These are phyloP conservation scores for Pterobdella sp. DNA, from an alignment of 2,888 invertebrate genomes.

Conservation along the genomic window DNA sequence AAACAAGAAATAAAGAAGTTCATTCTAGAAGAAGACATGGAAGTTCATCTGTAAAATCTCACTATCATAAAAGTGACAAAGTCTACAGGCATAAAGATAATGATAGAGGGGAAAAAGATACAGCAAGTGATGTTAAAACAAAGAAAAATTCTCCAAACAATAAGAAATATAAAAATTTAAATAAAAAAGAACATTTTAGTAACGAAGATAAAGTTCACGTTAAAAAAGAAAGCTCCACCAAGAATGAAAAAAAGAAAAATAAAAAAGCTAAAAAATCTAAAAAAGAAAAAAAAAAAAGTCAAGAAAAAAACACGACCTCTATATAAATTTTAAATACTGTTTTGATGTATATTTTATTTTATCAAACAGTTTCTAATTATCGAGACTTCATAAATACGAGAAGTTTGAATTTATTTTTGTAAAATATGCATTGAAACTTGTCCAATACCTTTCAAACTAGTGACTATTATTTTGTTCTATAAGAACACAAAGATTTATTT, in stretches of 20 bases:
- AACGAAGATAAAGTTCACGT: not conserved
- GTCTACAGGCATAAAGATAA: constrained; percentile 7
- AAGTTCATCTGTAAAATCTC: not conserved
- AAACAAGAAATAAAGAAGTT: not conserved
- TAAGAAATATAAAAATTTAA: not conserved
- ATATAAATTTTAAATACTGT: no score
- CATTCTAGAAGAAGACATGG: not conserved
- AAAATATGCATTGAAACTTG: no score
- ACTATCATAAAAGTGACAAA: no score
- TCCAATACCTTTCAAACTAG: no score
- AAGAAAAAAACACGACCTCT: not conserved
- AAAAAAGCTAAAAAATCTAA: not conserved
- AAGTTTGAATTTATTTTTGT: no score
- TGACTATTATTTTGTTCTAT: no score
- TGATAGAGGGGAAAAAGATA: not conserved
- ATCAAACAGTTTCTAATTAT: no score
- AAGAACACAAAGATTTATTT: no score
- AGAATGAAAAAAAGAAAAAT: not conserved
- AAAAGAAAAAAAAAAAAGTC: not conserved
- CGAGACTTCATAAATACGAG: no score
- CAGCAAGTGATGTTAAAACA: no score
- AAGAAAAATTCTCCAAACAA: not conserved
- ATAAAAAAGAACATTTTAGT: not conserved
- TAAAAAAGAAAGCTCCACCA: not conserved
- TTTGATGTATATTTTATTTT: no score